Evolutionary conservation across 2,797 vertebrate genomes (phyloP).

Genomic region (Knipowitschia caucasica): DNA sequence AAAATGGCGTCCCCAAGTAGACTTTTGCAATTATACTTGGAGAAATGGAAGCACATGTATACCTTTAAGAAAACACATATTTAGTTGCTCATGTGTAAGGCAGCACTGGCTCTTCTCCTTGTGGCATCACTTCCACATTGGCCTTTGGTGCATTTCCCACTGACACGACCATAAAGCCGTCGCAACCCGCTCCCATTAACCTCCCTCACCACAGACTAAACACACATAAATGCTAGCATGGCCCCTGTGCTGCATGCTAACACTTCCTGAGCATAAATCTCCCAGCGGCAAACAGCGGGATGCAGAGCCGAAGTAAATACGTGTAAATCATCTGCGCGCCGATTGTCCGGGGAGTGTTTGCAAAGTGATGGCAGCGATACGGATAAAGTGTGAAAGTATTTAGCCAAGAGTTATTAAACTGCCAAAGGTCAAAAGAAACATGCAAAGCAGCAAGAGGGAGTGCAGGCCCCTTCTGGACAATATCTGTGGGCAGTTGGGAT

Average conservation of each 20-base stretch:
- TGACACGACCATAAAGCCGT: neutral
- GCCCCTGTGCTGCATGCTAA: conserved; percentile 11
- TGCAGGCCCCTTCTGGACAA: conserved; percentile 7
- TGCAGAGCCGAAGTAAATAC: conserved; percentile 2
- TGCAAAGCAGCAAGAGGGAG: conserved; percentile 33
- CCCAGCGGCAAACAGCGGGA: conserved; percentile 3
- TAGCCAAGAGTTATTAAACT: conserved; percentile 40
- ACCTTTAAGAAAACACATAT: too few species aligned
- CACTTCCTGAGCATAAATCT: conserved; percentile 4
- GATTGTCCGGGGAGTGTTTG: neutral
- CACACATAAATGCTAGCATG: conserved; percentile 1
- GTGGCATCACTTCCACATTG: neutral
- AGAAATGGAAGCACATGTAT: neutral
- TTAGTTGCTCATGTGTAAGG: too few species aligned
- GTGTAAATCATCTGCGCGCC: neutral
- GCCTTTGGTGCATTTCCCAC: neutral
- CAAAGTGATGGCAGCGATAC: neutral
- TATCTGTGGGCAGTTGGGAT: neutral
- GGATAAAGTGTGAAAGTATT: conserved; percentile 20
- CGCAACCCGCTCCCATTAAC: neutral
- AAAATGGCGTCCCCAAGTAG: too few species aligned
- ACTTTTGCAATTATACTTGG: too few species aligned
- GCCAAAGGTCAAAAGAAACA: conserved; percentile 39
- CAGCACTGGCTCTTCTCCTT: neutral
- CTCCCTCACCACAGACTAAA: conserved; percentile 3